These are phyloP conservation scores for Andrena marginata DNA, from an alignment of 2,888 invertebrate species.

Conservation along the genomic window DNA sequence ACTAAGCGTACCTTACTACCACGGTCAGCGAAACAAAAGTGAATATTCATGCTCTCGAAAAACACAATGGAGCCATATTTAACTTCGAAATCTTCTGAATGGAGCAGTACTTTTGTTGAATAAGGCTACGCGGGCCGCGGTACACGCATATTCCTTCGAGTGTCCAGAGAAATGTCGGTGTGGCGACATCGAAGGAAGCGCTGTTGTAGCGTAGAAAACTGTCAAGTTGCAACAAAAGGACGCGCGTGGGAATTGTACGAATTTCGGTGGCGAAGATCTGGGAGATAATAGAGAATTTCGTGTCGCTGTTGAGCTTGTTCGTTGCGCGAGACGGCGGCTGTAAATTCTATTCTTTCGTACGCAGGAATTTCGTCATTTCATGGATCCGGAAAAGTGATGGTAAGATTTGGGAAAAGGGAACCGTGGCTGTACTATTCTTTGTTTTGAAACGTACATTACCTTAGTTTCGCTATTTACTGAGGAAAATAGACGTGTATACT, in stretches of 20 bases:
- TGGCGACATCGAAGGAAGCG: constrained; percentile 47
- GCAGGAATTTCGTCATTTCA: constrained; percentile 45
- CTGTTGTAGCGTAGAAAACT: constrained; percentile 22
- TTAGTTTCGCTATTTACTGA: background rate
- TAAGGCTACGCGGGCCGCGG: constrained; percentile 24
- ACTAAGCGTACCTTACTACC: background rate
- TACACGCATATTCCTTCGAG: constrained; percentile 21
- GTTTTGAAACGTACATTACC: background rate
- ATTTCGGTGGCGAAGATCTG: constrained; percentile 41
- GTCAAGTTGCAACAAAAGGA: constrained; percentile 37
- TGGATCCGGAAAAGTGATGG: constrained; percentile 4
- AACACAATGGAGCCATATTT: constrained; percentile 30
- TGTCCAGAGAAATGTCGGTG: constrained; percentile 23
- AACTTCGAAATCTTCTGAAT: constrained; percentile 43
- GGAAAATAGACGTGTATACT: too few relatives aligned
- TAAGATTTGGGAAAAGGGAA: background rate
- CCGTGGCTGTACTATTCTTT: background rate
- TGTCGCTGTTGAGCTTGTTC: constrained; percentile 21
- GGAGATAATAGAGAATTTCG: constrained; percentile 45
- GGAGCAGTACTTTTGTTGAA: constrained; percentile 39
- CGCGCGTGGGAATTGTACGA: constrained; percentile 52
- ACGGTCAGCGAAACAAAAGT: background rate
- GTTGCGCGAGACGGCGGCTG: constrained; percentile 29
- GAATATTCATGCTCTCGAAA: constrained; percentile 39
- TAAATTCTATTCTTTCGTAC: constrained; percentile 26